Evolutionary conservation across 2,797 vertebrate species (phyloP).

Genomic region (Carapus acus): DNA sequence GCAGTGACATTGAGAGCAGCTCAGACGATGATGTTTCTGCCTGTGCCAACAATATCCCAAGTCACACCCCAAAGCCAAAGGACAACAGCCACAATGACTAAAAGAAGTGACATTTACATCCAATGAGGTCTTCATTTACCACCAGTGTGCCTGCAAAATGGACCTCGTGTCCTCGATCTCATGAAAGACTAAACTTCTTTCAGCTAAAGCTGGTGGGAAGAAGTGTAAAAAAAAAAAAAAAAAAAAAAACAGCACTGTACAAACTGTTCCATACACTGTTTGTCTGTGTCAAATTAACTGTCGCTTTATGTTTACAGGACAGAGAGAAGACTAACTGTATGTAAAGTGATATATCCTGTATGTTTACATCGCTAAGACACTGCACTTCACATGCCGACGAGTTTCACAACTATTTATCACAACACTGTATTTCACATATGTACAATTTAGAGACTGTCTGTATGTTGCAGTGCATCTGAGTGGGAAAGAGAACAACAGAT

Average conservation of each 20-base stretch:
- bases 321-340: background rate
- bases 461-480: too few relatives aligned
- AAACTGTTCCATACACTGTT: slow-evolving; percentile 20
- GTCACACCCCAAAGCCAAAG: slow-evolving; percentile 56
- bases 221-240: slow-evolving; percentile 23
- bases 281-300: slow-evolving; percentile 55
- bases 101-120: slow-evolving; percentile 10
- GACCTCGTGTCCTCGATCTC: slow-evolving; percentile 21
- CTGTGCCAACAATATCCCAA: slow-evolving; percentile 44
- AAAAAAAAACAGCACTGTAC: slow-evolving; percentile 16
- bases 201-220: slow-evolving; percentile 1
- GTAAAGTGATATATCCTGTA: background rate
- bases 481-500: too few relatives aligned
- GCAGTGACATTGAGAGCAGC: slow-evolving; percentile 95
- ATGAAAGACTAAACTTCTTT: slow-evolving; percentile 8
- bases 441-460: slow-evolving; percentile 4
- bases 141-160: slow-evolving; percentile 23
- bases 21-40: slow-evolving; percentile 85
- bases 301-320: slow-evolving; percentile 32
- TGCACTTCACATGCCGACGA: background rate
- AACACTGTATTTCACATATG: background rate
- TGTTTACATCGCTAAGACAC: background rate
- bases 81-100: slow-evolving; percentile 67
- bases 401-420: background rate
- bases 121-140: slow-evolving; percentile 19